Evolutionary conservation across 2,113 vertebrate genomes (phyloP), one percentile per base, ranked within the genome.

Genomic region (Mus pahari): DNA sequence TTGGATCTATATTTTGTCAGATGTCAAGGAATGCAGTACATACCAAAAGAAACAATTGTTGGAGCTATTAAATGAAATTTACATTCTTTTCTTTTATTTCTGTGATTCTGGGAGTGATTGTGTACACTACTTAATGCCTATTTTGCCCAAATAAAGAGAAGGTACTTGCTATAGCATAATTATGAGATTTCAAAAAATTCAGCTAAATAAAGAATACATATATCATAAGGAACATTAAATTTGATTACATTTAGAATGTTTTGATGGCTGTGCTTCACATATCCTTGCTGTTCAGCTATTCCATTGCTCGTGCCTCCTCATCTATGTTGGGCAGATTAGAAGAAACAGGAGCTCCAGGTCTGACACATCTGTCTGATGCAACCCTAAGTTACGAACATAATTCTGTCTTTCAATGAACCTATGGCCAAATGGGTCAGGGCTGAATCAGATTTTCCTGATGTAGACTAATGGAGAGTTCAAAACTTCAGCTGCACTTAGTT

Each of bases 371-470:
- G 5, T 50, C 55, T 50, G 70, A 26, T 9, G 1, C 39, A 70
- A 91, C 20, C 45, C 45, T 82, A 55, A 79, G 45, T 60, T 36
- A 22, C 1, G 24, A n/a, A 19, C 33, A 17, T 28, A 50, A 70
- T 71, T 93, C 68, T 71, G 84, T 5, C 42, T 88, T 66, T 55
- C 9, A 86, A 86, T 86, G 87, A 90, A 74, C 79, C 26, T 75
- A 24, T 48, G 71, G 20, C 64, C 33, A 75, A 89, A 88, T 70
- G 11, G 19, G 33, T 91, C 86, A 79, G 20, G 50, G 24, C 2
- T 90, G 73, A 86, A 86, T 86, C 31, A 60, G 36, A 19, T 87
- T 90, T 62, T 94, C 45, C 48, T 50, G 33, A 22, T 68, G 13
- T 19, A 75, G 26, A 81, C 2, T 45, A 90, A 79, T 64, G 11